Percentiles rank a stretch among this genome's conserved stretches.
Conservation (phyloP, 2,797 vertebrate species). For the Telmatherina bonti region DNA sequence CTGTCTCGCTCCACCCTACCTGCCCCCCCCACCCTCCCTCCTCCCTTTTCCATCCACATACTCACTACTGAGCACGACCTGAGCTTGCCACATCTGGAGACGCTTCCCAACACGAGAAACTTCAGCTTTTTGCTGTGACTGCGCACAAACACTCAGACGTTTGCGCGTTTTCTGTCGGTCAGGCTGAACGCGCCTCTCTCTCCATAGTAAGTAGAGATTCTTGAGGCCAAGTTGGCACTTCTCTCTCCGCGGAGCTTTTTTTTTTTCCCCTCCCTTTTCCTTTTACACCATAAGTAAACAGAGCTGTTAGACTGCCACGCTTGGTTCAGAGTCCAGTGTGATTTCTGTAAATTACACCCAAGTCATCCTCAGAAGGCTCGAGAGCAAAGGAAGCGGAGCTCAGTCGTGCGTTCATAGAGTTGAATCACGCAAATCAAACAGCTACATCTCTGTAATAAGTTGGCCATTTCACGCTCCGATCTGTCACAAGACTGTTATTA, state of each 20-base stretch:
- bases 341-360: constrained; percentile 11
- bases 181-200: constrained; percentile 47
- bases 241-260: constrained; percentile 23
- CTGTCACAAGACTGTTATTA: constrained; percentile 11
- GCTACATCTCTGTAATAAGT: constrained; percentile 32
- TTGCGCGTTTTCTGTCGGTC: constrained; percentile 48
- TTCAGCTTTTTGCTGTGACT: constrained; percentile 56
- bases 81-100: constrained; percentile 78
- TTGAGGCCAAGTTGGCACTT: constrained; percentile 60
- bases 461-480: constrained; percentile 14
- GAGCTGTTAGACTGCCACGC: constrained; percentile 34
- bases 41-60: constrained; percentile 75
- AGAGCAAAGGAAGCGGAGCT: neutral
- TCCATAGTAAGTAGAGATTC: constrained; percentile 71
- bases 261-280: neutral
- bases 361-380: neutral
- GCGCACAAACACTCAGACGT: constrained; percentile 47
- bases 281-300: constrained; percentile 47
- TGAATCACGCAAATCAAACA: constrained; percentile 21
- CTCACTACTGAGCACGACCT: constrained; percentile 72
- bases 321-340: constrained; percentile 6
- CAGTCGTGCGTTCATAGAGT: constrained; percentile 4
- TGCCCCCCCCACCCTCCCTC: constrained; percentile 66
- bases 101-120: constrained; percentile 64
- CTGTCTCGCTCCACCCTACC: constrained; percentile 71